Evolutionary conservation across 2,113 vertebrate species (phyloP).

Genomic region (Argyrosomus japonicus): DNA sequence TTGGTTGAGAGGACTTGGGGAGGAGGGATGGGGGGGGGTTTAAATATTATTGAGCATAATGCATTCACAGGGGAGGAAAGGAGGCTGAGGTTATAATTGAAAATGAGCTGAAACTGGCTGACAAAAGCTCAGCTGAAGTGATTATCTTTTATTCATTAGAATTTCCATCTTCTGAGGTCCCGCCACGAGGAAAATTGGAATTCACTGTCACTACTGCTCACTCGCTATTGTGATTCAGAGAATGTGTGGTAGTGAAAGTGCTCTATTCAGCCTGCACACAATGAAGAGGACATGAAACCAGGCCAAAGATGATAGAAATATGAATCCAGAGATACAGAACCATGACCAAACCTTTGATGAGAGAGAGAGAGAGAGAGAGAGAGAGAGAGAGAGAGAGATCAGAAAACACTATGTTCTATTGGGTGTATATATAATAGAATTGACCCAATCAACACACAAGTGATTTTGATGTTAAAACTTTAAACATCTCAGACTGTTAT

Average conservation of each 20-base stretch:
- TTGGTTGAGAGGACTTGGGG: slow-evolving; percentile 18
- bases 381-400: slow-evolving; percentile 1
- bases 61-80: slow-evolving; percentile 55
- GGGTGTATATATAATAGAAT: background rate
- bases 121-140: slow-evolving; percentile 75
- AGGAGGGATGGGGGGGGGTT: background rate
- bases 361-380: slow-evolving; percentile 1
- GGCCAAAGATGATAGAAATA: slow-evolving; percentile 36
- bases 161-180: slow-evolving; percentile 73
- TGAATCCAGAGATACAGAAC: slow-evolving; percentile 29
- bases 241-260: slow-evolving; percentile 49
- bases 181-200: slow-evolving; percentile 74
- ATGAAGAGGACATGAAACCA: slow-evolving; percentile 38
- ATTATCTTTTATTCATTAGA: slow-evolving; percentile 83
- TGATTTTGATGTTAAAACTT: background rate
- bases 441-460: no score
- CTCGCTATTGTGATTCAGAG: slow-evolving; percentile 69
- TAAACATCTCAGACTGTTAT: background rate
- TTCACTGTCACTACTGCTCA: slow-evolving; percentile 66
- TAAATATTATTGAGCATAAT: slow-evolving; percentile 68
- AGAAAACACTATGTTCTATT: background rate
- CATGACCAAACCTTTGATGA: slow-evolving; percentile 21
- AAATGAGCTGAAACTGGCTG: slow-evolving; percentile 74
- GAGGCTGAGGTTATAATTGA: slow-evolving; percentile 71
- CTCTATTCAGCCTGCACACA: slow-evolving; percentile 35